Evolutionary conservation across 2,888 invertebrate genomes (phyloP).

Genomic region (Lacanobia oleracea): DNA sequence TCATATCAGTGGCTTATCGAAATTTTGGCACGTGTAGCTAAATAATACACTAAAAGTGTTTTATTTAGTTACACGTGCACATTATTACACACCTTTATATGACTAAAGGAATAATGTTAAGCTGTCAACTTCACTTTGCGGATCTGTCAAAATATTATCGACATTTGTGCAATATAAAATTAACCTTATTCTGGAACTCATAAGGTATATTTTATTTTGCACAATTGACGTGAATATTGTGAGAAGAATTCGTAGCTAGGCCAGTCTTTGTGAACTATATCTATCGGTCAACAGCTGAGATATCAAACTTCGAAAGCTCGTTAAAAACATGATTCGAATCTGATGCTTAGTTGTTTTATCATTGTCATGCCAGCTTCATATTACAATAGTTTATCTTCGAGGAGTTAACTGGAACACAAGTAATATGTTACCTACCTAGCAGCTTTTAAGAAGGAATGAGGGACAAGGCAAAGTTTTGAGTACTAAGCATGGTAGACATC

Average conservation of each 20-base stretch:
- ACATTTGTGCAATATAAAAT: no score
- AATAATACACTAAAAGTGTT: not conserved
- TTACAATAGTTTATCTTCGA: conserved; percentile 14
- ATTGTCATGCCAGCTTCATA: not conserved
- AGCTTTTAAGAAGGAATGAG: not conserved
- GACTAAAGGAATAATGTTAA: not conserved
- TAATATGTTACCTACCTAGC: not conserved
- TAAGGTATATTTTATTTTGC: no score
- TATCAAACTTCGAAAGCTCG: not conserved
- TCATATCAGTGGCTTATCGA: conserved; percentile 9
- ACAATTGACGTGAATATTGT: no score
- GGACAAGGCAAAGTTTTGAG: not conserved
- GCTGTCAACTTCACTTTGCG: no score
- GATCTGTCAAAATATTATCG: no score
- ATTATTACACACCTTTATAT: no score
- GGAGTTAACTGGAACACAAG: conserved; percentile 1
- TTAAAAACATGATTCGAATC: conserved; percentile 3
- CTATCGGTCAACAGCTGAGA: not conserved
- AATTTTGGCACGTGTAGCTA: conserved; percentile 27
- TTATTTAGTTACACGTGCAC: no score
- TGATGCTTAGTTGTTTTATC: conserved; percentile 10
- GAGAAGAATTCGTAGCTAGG: not conserved
- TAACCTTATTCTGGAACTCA: no score
- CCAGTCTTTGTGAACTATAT: not conserved
- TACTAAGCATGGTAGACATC: no score